A percentile compares a stretch with the other conserved stretches of the same genome.
Conservation (phyloP, 1,140 invertebrate genomes). For the Nixonia krombeini region DNA sequence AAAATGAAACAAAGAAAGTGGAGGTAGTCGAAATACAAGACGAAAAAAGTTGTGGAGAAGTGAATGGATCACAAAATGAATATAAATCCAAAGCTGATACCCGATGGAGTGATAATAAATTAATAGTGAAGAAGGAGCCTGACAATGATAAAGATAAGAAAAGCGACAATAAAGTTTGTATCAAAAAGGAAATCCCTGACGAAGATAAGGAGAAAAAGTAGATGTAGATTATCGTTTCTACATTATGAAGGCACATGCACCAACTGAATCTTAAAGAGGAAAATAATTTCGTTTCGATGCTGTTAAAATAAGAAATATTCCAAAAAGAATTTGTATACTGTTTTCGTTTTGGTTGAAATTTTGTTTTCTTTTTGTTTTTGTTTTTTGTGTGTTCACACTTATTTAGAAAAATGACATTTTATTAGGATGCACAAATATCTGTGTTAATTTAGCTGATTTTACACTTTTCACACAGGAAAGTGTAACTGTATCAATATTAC, state of each 20-base stretch:
- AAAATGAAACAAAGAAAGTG: conserved; percentile 63
- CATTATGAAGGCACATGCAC: conserved; percentile 15
- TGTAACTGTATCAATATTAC: no score
- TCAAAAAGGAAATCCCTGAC: conserved; percentile 51
- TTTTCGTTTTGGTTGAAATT: neutral
- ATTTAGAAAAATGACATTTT: no score
- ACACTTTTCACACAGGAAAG: neutral
- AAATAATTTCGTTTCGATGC: conserved; percentile 10
- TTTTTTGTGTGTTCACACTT: no score
- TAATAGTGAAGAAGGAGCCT: conserved; percentile 59
- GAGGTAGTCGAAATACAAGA: conserved; percentile 70
- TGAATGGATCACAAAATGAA: conserved; percentile 65
- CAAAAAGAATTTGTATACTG: neutral
- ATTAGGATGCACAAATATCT: neutral
- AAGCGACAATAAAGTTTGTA: conserved; percentile 58
- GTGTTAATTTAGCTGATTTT: no score
- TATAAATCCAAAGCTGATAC: conserved; percentile 66
- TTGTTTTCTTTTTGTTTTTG: no score
- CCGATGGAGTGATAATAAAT: conserved; percentile 68
- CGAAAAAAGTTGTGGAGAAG: conserved; percentile 60
- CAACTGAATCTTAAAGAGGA: conserved; percentile 7
- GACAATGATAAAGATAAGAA: conserved; percentile 65
- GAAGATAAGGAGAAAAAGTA: conserved; percentile 56
- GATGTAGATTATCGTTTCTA: conserved; percentile 18
- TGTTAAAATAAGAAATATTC: neutral